Evolutionary conservation across 2,888 invertebrate genomes (phyloP), one percentile per base, ranked within the genome.

Genomic region (Tethea ocularis): DNA sequence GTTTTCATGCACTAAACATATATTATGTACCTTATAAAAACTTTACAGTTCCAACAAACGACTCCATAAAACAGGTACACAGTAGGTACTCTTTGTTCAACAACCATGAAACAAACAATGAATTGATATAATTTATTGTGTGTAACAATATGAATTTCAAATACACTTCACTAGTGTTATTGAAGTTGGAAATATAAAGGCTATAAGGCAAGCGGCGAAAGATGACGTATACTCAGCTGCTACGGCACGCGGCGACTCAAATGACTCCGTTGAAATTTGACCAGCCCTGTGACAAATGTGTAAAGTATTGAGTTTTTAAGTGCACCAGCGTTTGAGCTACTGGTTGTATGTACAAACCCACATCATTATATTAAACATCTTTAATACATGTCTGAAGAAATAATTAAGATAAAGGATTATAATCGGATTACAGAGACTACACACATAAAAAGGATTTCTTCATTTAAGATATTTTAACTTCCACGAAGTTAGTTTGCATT

Each of bases 221-320:
- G 75, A 78, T 81, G 83, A 83, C 83, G 85, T 81, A 67, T 67
- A 61, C 66, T 74, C 84, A 83, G 81, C 78, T 80, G 84, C 75
- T 72, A 36, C 62, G 75, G 82, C 84, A 80, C 83, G 82, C 85
- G 83, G 82, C 76, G 78, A 66, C 76, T 88, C 86, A 75, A 80
- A 86, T 88, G 81, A 83, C 87, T 80, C 74, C 71, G 72, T 62
- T 83, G 90, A 85, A 89, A 91, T 80, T 67, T 74, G 89, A 91
- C 60, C 77, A 65, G 68, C 68, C 74, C 74, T 86, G 86, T 89
- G 87, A 88, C 88, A 89, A 89, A 89, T 88, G 82, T 82, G 77
- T 78, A 83, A 89, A 83, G 81, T 82, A 88, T 86, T 83, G 82
- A 75, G 71, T 75, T 83, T 84, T 80, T 77, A 78, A 81, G 63